These are phyloP conservation scores for Odontomachus brunneus DNA, from an alignment of 1,140 invertebrate genomes.

Conservation along the genomic window DNA sequence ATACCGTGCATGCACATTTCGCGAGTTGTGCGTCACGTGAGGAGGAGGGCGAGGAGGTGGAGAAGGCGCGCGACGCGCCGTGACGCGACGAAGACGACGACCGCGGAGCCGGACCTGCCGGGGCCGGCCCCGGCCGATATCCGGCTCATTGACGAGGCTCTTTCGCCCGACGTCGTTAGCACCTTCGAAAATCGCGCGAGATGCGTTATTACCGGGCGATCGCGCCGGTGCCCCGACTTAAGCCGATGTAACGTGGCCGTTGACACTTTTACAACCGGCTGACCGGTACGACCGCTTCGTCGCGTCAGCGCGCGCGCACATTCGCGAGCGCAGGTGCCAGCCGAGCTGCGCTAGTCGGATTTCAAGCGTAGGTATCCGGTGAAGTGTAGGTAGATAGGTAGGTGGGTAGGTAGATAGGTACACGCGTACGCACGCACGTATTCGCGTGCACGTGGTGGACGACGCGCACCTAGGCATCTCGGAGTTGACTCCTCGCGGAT, in stretches of 20 bases:
- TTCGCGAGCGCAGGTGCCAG: conserved; percentile 63
- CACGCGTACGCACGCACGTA: background rate
- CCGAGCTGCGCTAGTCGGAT: conserved; percentile 29
- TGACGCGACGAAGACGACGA: conserved; percentile 8
- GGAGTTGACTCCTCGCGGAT: conserved; percentile 26
- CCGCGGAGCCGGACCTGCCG: background rate
- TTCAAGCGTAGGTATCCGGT: conserved; percentile 25
- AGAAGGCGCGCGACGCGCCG: conserved; percentile 2
- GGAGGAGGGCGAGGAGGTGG: conserved; percentile 27
- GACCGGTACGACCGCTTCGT: conserved; percentile 67
- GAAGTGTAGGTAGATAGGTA: background rate
- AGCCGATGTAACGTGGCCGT: conserved; percentile 25
- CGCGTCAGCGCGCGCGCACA: conserved; percentile 4
- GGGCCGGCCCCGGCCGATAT: conserved; percentile 22
- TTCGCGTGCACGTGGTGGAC: too few relatives aligned
- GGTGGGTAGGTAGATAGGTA: background rate
- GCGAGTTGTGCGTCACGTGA: conserved; percentile 55
- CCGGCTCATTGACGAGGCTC: conserved; percentile 11
- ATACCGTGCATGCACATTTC: conserved; percentile 45
- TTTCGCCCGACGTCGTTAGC: conserved; percentile 28
- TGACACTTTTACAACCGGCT: conserved; percentile 51
- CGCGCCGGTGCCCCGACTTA: conserved; percentile 6
- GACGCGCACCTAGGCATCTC: conserved; percentile 31
- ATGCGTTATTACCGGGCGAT: conserved; percentile 29
- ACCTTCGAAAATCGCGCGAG: conserved; percentile 33